Evolutionary conservation across 2,797 vertebrate genomes (phyloP), one percentile per base, ranked within the genome.

Genomic region (Pteropus rufus): DNA sequence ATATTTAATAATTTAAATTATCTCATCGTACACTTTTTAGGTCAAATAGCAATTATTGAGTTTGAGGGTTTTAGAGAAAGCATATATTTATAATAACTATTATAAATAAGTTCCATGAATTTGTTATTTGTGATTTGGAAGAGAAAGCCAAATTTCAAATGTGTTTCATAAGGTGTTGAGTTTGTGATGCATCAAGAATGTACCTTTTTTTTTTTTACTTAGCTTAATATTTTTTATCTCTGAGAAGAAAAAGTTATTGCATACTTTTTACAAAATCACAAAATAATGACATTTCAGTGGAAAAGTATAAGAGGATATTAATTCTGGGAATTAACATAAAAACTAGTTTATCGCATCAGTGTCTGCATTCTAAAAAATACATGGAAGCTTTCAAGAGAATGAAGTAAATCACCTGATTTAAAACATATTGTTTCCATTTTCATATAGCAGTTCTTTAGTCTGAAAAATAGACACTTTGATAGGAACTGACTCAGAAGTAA

Each of bases 401-500:
- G 12, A 97, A 82, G 5, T 29, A 19, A 62, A 87, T 73, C 29
- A 60, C 2, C 52, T 89, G 95, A 39, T 64, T 96, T 94, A 39
- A 67, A 81, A 80, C 34, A 36, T 65, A 67, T 49, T 95, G 67
- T 89, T 96, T 95, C 73, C 44, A 64, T 84, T 95, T 97, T 94
- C 29, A 89, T 64, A 92, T 26, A 79, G 44, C 39, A 39, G 75
- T 16, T 85, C n/a, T 97, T 95, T 83, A 93, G 19, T 46, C 49
- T 91, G 58, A 86, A 91, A 97, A 52, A 15, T 4, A 62, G 56
- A 56, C 41, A 93, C 10, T 69, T 85, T 92, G 29, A 85, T 91
- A 96, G 97, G 80, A 97, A 65, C 46, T 54, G 88, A 94, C 24
- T 89, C 70, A 73, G 49, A 97, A 89, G 90, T 95, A 95, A 93